These are phyloP conservation scores for Drosophila murphyi DNA, from an alignment of 1,140 invertebrate species.

Conservation along the genomic window DNA sequence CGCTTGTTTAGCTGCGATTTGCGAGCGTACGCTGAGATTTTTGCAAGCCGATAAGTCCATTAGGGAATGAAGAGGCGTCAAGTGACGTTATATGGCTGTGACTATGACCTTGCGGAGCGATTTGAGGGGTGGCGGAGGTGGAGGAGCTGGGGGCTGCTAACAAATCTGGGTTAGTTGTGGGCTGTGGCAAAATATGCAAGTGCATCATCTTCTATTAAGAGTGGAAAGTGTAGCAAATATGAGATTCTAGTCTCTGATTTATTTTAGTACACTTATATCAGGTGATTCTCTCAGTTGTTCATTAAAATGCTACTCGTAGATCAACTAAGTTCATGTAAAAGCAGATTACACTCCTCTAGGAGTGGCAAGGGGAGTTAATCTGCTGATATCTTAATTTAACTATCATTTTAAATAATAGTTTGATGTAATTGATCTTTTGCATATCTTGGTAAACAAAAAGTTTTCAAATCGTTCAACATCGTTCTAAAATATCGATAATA, in stretches of 20 bases:
- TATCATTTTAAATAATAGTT: too few relatives aligned
- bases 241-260: neutral
- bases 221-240: neutral
- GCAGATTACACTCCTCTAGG: too few relatives aligned
- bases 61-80: slow-evolving; percentile 27
- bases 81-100: slow-evolving; percentile 22
- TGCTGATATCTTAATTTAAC: too few relatives aligned
- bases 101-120: slow-evolving; percentile 37
- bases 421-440: too few relatives aligned
- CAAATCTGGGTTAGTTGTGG: slow-evolving; percentile 32
- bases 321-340: too few relatives aligned
- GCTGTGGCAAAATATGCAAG: slow-evolving; percentile 1
- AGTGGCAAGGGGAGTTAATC: too few relatives aligned
- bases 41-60: slow-evolving; percentile 64
- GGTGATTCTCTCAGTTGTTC: neutral
- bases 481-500: too few relatives aligned
- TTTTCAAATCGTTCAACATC: too few relatives aligned
- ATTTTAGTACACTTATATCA: neutral
- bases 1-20: slow-evolving; percentile 50
- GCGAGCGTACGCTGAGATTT: slow-evolving; percentile 50
- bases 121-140: neutral
- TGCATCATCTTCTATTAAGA: neutral
- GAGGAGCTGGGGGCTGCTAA: neutral
- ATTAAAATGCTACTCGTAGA: neutral
- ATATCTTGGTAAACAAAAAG: too few relatives aligned